Evolutionary conservation across 2,113 vertebrate species (phyloP).

Genomic region (Elephas maximus): DNA sequence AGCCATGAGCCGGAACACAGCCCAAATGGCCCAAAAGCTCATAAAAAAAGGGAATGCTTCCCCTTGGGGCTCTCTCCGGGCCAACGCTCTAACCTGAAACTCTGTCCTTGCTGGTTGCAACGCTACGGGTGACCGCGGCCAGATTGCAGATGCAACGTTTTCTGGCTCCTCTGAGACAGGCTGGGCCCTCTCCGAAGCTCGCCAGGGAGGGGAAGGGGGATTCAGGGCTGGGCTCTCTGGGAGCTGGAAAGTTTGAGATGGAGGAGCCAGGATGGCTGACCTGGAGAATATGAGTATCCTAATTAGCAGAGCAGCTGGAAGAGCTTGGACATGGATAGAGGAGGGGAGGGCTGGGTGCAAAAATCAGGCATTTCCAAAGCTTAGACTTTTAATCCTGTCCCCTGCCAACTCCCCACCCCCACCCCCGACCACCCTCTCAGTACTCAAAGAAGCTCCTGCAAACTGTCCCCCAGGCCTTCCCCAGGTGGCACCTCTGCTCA

Average conservation of each 20-base stretch:
- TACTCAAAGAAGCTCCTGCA: background rate
- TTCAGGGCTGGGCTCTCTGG: conserved; percentile 62
- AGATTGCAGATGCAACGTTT: conserved; percentile 81
- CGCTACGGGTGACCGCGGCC: conserved; percentile 83
- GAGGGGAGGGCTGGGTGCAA: background rate
- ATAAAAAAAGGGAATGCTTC: conserved; percentile 32
- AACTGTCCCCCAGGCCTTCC: background rate
- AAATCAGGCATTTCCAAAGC: conserved; percentile 26
- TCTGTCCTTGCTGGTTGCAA: conserved; percentile 76
- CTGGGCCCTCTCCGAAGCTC: conserved; percentile 67
- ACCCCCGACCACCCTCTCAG: background rate
- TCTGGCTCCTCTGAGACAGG: conserved; percentile 69
- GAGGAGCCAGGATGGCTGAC: conserved; percentile 36
- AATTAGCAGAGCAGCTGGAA: conserved; percentile 72
- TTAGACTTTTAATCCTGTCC: background rate
- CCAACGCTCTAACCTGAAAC: conserved; percentile 36
- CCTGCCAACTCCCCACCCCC: background rate
- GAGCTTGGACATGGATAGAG: background rate
- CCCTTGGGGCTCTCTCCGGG: background rate
- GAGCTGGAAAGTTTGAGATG: conserved; percentile 54
- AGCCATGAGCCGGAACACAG: conserved; percentile 62
- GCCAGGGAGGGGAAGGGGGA: conserved; percentile 68
- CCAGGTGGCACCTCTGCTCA: background rate
- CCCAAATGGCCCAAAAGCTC: conserved; percentile 62
- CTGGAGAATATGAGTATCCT: conserved; percentile 24